Conservation (phyloP, 2,797 vertebrate species). For the Dryobates pubescens region DNA sequence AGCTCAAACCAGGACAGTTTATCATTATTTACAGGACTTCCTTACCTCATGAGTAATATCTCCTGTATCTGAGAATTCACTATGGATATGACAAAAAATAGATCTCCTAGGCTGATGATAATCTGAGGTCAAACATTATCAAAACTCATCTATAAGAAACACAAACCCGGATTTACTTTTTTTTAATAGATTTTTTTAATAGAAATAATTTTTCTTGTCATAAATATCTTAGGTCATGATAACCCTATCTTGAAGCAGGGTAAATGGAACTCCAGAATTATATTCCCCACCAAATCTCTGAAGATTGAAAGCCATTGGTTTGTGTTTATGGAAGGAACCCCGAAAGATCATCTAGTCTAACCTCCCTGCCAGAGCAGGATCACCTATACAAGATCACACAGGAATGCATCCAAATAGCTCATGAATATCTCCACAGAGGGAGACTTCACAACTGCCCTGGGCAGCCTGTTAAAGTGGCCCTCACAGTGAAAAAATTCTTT, state of each 20-base stretch:
- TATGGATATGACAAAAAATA: not conserved
- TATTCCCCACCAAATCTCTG: not conserved
- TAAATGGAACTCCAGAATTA: not conserved
- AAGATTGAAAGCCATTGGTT: not conserved
- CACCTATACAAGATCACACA: too few relatives aligned
- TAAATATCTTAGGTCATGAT: not conserved
- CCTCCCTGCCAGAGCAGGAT: too few relatives aligned
- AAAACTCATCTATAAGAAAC: not conserved
- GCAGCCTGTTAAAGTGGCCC: too few relatives aligned
- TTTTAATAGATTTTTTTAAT: too few relatives aligned
- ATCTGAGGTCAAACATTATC: not conserved
- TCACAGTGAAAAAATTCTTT: too few relatives aligned
- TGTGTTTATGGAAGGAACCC: not conserved
- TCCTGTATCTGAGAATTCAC: not conserved
- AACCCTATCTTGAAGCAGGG: not conserved
- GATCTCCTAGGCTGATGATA: not conserved
- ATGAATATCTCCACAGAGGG: too few relatives aligned
- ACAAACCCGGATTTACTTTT: not conserved
- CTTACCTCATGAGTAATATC: not conserved
- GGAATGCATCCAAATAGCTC: too few relatives aligned
- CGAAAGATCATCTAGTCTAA: too few relatives aligned
- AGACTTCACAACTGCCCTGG: too few relatives aligned
- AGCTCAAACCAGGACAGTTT: not conserved
- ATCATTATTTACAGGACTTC: not conserved
- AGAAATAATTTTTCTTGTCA: not conserved